Evolutionary conservation across 2,888 invertebrate species (phyloP), one percentile per base, ranked within the genome.

Genomic region (Melikaiella ostensackeni): DNA sequence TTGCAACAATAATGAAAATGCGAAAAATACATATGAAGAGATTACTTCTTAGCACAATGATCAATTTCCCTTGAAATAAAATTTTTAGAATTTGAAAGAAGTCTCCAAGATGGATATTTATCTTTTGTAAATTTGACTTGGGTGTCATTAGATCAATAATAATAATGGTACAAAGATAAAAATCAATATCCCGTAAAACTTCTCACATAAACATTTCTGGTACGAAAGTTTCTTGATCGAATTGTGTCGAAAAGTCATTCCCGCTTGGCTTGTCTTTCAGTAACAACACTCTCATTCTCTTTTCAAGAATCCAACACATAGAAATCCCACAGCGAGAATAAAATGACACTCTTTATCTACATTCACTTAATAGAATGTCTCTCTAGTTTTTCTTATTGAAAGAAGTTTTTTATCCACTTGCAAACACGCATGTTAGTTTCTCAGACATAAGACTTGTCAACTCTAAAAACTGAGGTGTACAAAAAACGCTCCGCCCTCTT

Each of bases 391-490:
- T 27, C 19, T 66, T 66, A 19, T 16, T 27, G 16, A 46, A 66
- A 46, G 30, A 66, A 42, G n/a, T 21, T 64, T 38, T 21, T 24
- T 38, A 38, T 38, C 38, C 64, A 64, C 38, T 38, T 42, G 38
- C 5, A 35, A 64, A 13, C 16, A 38, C 64, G 38, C 24, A 64
- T 24, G 24, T 24, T 16, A 64, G 4, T 24, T 38, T 24, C 35
- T 16, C 24, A 16, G 42, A 35, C 16, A 64, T 11, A 38, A 35
- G 38, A 64, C 21, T 24, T 21, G 62, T 33, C 24, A 16, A 42
- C 64, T 84, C 83, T 85, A 86, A 82, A 86, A 85, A 80, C 85
- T 82, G 83, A 84, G 79, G 81, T 80, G 83, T 86, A 85, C 80
- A 84, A 85, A 86, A 83, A 76, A 55, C 8, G 9, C 21, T 79